Conservation (phyloP, 2,888 invertebrate species). For the Morpho helenor region DNA sequence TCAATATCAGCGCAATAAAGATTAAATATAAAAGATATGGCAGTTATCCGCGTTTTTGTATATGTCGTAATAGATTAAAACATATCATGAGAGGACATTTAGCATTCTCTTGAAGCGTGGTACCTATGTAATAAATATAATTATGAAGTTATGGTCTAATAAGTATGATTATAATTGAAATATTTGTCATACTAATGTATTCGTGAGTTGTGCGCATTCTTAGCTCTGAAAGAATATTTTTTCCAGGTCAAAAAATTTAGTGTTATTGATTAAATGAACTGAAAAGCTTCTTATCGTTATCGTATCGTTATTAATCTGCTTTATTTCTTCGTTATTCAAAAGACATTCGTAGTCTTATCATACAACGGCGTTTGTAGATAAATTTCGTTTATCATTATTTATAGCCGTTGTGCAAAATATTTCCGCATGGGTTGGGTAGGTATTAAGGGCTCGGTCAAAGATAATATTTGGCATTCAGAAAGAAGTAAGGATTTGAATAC, state of each 20-base stretch:
- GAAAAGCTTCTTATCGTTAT: not conserved
- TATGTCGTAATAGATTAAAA: not conserved
- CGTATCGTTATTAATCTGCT: constrained; percentile 17
- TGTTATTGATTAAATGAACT: too few relatives aligned
- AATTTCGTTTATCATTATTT: constrained; percentile 29
- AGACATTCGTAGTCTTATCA: constrained; percentile 15
- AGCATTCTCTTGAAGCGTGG: too few relatives aligned
- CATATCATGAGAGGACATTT: not conserved
- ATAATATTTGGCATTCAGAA: constrained; percentile 3
- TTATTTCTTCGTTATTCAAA: constrained; percentile 14
- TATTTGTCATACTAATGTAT: too few relatives aligned
- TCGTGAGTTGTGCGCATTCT: too few relatives aligned
- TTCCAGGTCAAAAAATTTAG: not conserved
- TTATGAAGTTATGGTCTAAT: too few relatives aligned
- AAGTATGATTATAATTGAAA: too few relatives aligned
- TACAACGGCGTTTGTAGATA: constrained; percentile 23
- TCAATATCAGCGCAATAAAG: too few relatives aligned
- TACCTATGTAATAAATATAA: too few relatives aligned
- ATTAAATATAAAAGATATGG: too few relatives aligned
- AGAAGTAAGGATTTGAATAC: too few relatives aligned
- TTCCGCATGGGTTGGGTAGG: constrained; percentile 32
- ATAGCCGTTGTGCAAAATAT: constrained; percentile 19
- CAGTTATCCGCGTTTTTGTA: not conserved
- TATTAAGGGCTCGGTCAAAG: constrained; percentile 22
- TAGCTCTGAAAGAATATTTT: not conserved